phyloP scores from a whole-genome alignment of 2,797 vertebrate genomes.

The Percopsis omiscomaycus region DNA sequence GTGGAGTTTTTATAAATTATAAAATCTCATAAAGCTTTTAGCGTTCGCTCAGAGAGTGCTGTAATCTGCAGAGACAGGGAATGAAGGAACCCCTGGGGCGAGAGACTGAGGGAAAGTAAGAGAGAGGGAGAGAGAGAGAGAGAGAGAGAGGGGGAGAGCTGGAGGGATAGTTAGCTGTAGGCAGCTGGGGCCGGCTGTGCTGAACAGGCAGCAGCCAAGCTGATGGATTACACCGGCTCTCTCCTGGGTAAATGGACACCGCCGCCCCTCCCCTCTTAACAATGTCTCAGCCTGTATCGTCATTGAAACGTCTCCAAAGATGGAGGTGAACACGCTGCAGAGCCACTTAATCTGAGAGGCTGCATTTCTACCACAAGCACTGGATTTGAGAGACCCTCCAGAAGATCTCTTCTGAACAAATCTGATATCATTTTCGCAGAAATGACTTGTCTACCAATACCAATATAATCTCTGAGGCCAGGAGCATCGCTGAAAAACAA shows the following conservation, averaged over 20 bases:
- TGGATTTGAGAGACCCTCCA: conserved; percentile 54
- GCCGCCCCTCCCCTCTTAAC: conserved; percentile 65
- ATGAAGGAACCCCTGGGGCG: neutral
- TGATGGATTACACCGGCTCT: conserved; percentile 76
- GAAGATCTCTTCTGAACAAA: conserved; percentile 65
- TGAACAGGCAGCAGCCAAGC: conserved; percentile 68
- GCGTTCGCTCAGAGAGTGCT: conserved; percentile 11
- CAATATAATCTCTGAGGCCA: conserved; percentile 49
- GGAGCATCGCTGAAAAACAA: conserved; percentile 58
- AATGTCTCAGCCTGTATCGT: conserved; percentile 75
- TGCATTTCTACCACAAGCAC: conserved; percentile 62
- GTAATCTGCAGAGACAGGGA: neutral
- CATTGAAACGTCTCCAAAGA: conserved; percentile 79
- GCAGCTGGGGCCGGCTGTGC: conserved; percentile 64
- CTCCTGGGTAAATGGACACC: conserved; percentile 78
- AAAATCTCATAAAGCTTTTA: conserved; percentile 40
- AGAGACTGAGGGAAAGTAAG: neutral
- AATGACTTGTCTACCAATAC: conserved; percentile 60
- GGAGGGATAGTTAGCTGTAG: conserved; percentile 54
- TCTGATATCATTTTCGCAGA: conserved; percentile 64
- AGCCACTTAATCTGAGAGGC: conserved; percentile 76
- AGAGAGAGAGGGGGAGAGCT: conserved; percentile 24
- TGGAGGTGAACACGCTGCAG: conserved; percentile 72
- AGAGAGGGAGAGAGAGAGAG: conserved; percentile 2
- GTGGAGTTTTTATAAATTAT: conserved; percentile 38